Evolutionary conservation across 2,797 vertebrate species (phyloP).

Genomic region (Rhabdomys pumilio): DNA sequence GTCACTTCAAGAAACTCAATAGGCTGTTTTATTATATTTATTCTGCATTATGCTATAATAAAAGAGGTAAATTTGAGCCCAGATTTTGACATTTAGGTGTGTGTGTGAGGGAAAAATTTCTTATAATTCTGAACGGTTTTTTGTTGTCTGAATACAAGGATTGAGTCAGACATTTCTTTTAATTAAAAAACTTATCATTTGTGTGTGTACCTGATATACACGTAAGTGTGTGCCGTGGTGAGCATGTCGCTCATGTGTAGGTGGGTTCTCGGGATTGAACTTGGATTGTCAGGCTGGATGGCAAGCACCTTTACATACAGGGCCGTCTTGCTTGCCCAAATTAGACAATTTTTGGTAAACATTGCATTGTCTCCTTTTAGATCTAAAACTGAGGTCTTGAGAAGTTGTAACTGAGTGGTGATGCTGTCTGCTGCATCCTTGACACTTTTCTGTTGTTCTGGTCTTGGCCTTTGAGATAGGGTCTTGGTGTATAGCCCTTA

Average conservation of each 20-base stretch:
- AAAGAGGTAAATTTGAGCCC: constrained; percentile 64
- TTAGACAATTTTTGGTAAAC: background rate
- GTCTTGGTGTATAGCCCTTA: background rate
- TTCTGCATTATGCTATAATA: background rate
- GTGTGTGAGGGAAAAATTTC: background rate
- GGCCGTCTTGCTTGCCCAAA: background rate
- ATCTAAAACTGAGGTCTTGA: background rate
- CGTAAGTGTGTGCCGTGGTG: background rate
- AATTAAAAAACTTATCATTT: background rate
- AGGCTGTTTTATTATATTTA: constrained; percentile 48
- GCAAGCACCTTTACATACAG: background rate
- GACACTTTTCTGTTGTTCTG: background rate
- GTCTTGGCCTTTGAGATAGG: background rate
- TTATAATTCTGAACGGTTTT: constrained; percentile 25
- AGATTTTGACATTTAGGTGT: constrained; percentile 70
- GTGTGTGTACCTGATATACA: background rate
- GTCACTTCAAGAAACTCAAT: constrained; percentile 44
- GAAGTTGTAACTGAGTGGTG: background rate
- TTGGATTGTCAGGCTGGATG: background rate
- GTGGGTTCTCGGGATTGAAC: background rate
- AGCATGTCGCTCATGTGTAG: background rate
- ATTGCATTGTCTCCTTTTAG: constrained; percentile 12
- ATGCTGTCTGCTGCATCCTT: background rate
- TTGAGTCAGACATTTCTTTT: constrained; percentile 7
- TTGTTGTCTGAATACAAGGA: constrained; percentile 29